Conservation (phyloP, 2,113 vertebrate species). For the Cryptomyrus ogoouensis region DNA sequence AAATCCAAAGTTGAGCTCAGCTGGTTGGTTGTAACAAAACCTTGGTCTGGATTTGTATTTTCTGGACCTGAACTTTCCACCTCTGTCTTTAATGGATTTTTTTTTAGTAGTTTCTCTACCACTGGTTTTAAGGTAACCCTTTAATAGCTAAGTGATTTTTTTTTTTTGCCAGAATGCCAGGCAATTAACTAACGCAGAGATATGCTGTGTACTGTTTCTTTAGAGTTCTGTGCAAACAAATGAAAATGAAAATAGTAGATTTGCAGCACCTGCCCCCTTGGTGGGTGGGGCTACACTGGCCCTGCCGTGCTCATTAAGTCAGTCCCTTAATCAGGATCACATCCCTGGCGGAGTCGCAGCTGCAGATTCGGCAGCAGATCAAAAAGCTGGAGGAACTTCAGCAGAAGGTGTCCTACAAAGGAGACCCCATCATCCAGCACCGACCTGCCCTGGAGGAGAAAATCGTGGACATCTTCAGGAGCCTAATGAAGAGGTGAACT, state of each 20-base stretch:
- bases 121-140: neutral
- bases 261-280: too few species aligned
- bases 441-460: conserved; percentile 93
- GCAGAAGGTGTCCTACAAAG: conserved; percentile 97
- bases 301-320: neutral
- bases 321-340: conserved; percentile 75
- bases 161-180: neutral
- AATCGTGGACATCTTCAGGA: conserved; percentile 91
- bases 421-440: conserved; percentile 94
- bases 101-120: too few species aligned
- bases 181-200: neutral
- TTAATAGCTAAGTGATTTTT: neutral
- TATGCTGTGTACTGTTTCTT: neutral
- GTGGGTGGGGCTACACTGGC: neutral
- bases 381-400: conserved; percentile 96
- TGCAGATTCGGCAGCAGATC: conserved; percentile 96
- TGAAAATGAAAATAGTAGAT: neutral
- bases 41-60: too few species aligned
- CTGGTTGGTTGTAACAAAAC: too few species aligned
- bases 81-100: too few species aligned
- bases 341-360: conserved; percentile 90
- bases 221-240: neutral
- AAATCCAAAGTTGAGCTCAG: too few species aligned
- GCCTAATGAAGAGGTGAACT: conserved; percentile 89
- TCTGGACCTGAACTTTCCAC: neutral